Evolutionary conservation across 2,888 invertebrate species (phyloP).

Genomic region (Orthosia cruda): DNA sequence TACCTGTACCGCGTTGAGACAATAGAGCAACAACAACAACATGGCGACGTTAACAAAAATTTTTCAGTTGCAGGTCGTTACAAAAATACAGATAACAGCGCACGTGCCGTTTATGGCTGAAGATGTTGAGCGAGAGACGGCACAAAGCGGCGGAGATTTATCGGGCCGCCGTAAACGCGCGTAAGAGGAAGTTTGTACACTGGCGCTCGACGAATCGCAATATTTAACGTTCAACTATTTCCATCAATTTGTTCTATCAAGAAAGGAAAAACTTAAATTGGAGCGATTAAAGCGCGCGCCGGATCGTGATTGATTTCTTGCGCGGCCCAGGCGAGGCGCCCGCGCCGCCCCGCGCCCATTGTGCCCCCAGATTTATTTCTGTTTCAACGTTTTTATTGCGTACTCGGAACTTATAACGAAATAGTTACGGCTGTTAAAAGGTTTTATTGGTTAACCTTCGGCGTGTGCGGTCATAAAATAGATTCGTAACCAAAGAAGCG

Average conservation of each 20-base stretch:
- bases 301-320: conserved; percentile 87
- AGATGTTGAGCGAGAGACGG: conserved; percentile 84
- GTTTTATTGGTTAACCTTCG: conserved; percentile 92
- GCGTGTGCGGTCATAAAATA: conserved; percentile 90
- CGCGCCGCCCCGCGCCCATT: conserved; percentile 76
- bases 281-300: conserved; percentile 83
- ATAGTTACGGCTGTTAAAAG: conserved; percentile 92
- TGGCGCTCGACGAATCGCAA: conserved; percentile 81
- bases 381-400: conserved; percentile 90
- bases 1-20: conserved; percentile 73
- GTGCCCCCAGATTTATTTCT: conserved; percentile 89
- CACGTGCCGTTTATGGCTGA: conserved; percentile 87
- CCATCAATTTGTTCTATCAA: conserved; percentile 86
- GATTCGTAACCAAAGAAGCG: conserved; percentile 90
- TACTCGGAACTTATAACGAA: conserved; percentile 91
- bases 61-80: conserved; percentile 84
- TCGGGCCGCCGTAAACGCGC: conserved; percentile 83
- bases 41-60: conserved; percentile 80
- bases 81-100: conserved; percentile 84
- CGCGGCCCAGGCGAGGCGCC: conserved; percentile 70
- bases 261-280: conserved; percentile 89
- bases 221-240: conserved; percentile 88
- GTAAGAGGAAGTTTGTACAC: conserved; percentile 85
- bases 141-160: conserved; percentile 87
- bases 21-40: conserved; percentile 78